phyloP scores from a whole-genome alignment of 2,797 vertebrate genomes.

The Diceros bicornis region DNA sequence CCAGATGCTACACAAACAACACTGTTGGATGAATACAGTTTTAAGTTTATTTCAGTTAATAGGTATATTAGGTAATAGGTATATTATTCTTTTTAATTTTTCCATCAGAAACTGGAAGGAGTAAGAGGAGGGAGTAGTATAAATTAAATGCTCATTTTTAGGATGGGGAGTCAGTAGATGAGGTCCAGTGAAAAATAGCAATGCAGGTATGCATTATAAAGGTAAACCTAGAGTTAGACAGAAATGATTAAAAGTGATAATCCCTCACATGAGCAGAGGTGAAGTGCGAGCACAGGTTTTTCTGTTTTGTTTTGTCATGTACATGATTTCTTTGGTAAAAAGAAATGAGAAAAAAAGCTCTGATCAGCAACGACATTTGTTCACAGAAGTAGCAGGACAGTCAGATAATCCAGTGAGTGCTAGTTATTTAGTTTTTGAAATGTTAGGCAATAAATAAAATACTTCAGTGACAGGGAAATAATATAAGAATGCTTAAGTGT shows the following conservation, averaged over 20 bases:
- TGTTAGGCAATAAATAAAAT: background rate
- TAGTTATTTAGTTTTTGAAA: constrained; percentile 31
- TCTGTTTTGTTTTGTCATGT: background rate
- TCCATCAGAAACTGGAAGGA: background rate
- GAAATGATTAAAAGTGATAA: background rate
- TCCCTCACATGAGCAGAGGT: background rate
- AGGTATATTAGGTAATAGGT: background rate
- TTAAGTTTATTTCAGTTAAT: background rate
- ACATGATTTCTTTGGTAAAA: constrained; percentile 9
- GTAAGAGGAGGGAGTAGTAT: background rate
- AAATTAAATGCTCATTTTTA: background rate
- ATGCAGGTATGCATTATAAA: background rate
- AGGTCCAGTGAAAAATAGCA: background rate
- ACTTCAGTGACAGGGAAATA: background rate
- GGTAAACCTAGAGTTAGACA: background rate
- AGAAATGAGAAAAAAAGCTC: background rate
- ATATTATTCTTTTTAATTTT: background rate
- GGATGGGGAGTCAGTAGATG: background rate
- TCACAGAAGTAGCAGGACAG: background rate
- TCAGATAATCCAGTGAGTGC: background rate
- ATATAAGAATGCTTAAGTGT: background rate
- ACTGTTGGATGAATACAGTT: background rate
- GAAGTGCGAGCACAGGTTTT: background rate
- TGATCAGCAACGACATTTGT: background rate
- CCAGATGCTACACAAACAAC: background rate